These are phyloP conservation scores for Oophaga sylvatica DNA, from an alignment of 2,797 vertebrate genomes.

Conservation along the genomic window DNA sequence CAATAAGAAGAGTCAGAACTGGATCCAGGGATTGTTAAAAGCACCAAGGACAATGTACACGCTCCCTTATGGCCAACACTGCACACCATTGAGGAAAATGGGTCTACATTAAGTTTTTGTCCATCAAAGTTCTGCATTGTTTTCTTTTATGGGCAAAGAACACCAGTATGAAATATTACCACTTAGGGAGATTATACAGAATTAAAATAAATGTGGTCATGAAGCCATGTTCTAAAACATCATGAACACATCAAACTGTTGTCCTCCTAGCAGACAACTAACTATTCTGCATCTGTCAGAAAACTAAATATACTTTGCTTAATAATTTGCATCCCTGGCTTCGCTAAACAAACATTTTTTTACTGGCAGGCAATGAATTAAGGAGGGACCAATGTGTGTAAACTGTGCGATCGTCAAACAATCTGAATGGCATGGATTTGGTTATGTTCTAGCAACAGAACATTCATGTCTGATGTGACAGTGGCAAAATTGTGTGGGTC, in stretches of 20 bases:
- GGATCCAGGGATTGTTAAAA: not conserved
- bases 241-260: not conserved
- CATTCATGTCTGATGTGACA: not conserved
- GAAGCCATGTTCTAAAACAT: not conserved
- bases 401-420: not conserved
- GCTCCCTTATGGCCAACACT: not conserved
- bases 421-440: not conserved
- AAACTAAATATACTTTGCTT: conserved; percentile 24
- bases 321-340: conserved; percentile 40
- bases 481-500: fast-evolving
- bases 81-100: not conserved
- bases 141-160: not conserved
- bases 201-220: not conserved
- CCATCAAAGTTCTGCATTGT: not conserved
- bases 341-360: conserved; percentile 23
- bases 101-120: not conserved
- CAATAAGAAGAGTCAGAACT: not conserved
- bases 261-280: not conserved
- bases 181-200: no score
- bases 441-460: not conserved
- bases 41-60: not conserved
- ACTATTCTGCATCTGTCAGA: not conserved
- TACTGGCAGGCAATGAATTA: conserved; percentile 2
- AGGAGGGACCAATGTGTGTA: not conserved
- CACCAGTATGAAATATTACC: not conserved